phyloP scores from a whole-genome alignment of 2,888 invertebrate species.

The Drosophila subsilvestris region DNA sequence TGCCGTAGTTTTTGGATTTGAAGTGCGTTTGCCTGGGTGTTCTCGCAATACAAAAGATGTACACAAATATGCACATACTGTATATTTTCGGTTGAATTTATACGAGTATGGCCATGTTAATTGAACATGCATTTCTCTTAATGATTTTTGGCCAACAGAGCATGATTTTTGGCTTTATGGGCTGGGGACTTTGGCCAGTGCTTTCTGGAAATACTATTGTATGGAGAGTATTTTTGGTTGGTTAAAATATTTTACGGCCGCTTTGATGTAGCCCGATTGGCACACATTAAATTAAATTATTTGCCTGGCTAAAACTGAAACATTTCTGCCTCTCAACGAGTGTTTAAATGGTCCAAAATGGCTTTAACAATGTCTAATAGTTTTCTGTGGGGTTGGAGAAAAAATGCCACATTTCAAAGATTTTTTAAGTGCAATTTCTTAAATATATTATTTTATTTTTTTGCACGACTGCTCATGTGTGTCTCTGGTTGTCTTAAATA shows the following conservation, averaged over 20 bases:
- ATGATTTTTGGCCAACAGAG: slow-evolving; percentile 52
- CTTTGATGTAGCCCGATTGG: slow-evolving; percentile 53
- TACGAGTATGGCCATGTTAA: slow-evolving; percentile 53
- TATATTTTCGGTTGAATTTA: neutral
- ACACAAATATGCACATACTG: neutral
- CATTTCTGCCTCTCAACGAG: slow-evolving; percentile 10
- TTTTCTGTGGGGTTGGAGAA: neutral
- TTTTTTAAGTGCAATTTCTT: neutral
- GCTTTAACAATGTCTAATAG: slow-evolving; percentile 10
- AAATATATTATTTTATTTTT: neutral
- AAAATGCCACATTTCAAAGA: neutral
- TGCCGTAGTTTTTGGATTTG: slow-evolving; percentile 27
- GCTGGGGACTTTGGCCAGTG: slow-evolving; percentile 5
- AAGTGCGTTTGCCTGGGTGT: slow-evolving; percentile 28
- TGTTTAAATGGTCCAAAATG: slow-evolving; percentile 13
- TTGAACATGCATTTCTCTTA: slow-evolving; percentile 66
- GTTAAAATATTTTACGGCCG: slow-evolving; percentile 33
- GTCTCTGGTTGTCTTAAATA: slow-evolving; percentile 8
- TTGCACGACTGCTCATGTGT: neutral
- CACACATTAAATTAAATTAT: slow-evolving; percentile 36
- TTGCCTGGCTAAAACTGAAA: slow-evolving; percentile 6
- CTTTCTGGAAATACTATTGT: slow-evolving; percentile 10
- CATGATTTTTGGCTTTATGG: slow-evolving; percentile 25
- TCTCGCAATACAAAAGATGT: slow-evolving; percentile 22
- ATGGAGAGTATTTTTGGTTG: slow-evolving; percentile 1